These are phyloP conservation scores for Peromyscus aztecus DNA, from an alignment of 2,797 vertebrate genomes.

Conservation along the genomic window DNA sequence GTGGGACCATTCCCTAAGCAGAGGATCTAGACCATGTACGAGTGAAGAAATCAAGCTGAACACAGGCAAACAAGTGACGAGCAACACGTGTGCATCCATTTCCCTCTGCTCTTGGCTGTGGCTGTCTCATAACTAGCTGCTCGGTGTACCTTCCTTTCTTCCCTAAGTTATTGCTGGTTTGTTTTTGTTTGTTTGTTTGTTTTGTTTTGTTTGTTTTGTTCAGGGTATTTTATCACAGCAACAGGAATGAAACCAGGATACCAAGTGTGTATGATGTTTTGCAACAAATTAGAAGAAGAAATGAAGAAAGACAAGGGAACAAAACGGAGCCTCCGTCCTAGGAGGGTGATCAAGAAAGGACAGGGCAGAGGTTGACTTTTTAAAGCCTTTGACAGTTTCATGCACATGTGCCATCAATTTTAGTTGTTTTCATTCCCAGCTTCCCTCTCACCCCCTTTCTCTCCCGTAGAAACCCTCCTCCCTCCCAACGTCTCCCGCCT, in stretches of 20 bases:
- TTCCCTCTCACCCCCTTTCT: neutral
- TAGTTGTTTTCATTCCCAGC: neutral
- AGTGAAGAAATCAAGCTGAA: neutral
- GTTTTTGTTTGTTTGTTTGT: neutral
- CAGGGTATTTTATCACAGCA: neutral
- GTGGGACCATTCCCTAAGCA: neutral
- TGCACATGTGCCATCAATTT: too few species aligned
- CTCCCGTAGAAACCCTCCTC: neutral
- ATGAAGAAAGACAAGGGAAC: neutral
- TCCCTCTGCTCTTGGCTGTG: neutral
- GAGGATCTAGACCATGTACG: too few species aligned
- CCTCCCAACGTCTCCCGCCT: neutral
- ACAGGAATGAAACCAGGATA: neutral
- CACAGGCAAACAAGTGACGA: neutral
- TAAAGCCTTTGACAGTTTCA: neutral
- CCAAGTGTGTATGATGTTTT: neutral
- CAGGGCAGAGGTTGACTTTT: neutral
- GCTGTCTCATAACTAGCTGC: too few species aligned
- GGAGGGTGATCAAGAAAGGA: neutral
- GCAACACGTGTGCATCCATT: fast-evolving
- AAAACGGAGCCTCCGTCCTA: neutral
- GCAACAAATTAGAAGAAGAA: neutral
- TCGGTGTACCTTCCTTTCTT: neutral
- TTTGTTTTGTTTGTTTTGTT: neutral
- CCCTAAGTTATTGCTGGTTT: too few species aligned